Evolutionary conservation across 2,797 vertebrate species (phyloP).

Genomic region (Gymnodraco acuticeps): DNA sequence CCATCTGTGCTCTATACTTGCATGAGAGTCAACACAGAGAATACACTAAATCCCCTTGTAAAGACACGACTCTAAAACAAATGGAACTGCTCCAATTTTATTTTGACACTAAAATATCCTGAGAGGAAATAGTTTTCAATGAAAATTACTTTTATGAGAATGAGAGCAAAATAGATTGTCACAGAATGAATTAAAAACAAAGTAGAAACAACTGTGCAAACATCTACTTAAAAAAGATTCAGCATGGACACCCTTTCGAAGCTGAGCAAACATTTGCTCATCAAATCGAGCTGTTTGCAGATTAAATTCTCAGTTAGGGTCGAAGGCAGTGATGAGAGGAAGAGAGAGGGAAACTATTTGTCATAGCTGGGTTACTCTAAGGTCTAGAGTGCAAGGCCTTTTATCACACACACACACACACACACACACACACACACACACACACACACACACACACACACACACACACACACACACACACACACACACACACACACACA

Average conservation of each 20-base stretch:
- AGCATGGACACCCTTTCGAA: conserved; percentile 68
- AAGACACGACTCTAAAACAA: conserved; percentile 44
- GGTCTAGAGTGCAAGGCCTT: conserved; percentile 71
- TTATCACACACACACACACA: conserved; percentile 48
- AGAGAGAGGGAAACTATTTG: conserved; percentile 78
- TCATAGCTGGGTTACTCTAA: conserved; percentile 77
- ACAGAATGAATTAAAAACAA: conserved; percentile 60
- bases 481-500: conserved; percentile 26
- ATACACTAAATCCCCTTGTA: conserved; percentile 10
- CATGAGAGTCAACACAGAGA: conserved; percentile 45
- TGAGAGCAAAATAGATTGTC: conserved; percentile 30
- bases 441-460: conserved; percentile 20
- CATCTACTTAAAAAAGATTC: conserved; percentile 76
- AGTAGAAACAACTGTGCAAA: conserved; percentile 72
- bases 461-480: conserved; percentile 30
- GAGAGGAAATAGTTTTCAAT: conserved; percentile 26
- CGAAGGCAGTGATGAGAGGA: conserved; percentile 70
- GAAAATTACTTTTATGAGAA: conserved; percentile 4
- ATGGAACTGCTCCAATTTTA: conserved; percentile 33
- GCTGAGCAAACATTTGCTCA: conserved; percentile 81
- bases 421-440: conserved; percentile 19
- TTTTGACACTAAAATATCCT: conserved; percentile 22
- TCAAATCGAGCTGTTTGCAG: conserved; percentile 80
- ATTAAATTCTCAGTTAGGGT: conserved; percentile 82
- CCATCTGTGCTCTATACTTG: conserved; percentile 69